A percentile compares a stretch with the other conserved stretches of the same genome.
Evolutionary conservation across 2,888 invertebrate genomes (phyloP).

Genomic region (Dynastes grantii): DNA sequence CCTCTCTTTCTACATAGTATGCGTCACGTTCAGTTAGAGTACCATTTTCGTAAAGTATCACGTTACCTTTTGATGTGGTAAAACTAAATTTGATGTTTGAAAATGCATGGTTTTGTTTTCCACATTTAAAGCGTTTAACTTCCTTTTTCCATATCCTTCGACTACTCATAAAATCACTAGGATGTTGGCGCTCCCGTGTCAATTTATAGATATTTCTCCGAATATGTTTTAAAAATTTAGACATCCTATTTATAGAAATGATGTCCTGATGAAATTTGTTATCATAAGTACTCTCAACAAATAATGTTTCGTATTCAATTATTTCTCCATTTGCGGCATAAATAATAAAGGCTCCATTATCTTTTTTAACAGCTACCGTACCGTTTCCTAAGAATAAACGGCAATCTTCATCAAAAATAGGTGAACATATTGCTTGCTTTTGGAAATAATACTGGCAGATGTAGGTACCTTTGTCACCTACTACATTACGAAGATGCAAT

Average conservation of each 20-base stretch:
- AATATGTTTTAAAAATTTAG: constrained; percentile 33
- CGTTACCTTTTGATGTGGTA: constrained; percentile 46
- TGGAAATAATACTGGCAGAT: constrained; percentile 46
- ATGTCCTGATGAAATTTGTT: constrained; percentile 16
- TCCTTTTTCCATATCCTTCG: constrained; percentile 26
- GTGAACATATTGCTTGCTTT: constrained; percentile 37
- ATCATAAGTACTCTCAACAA: constrained; percentile 1
- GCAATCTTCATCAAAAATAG: constrained; percentile 48
- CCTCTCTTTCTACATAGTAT: constrained; percentile 43
- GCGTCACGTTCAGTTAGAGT: constrained; percentile 20
- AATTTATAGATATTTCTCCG: constrained; percentile 26
- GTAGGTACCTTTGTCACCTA: constrained; percentile 26
- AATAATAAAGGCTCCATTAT: constrained; percentile 42
- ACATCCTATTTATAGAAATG: neutral
- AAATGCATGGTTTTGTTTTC: constrained; percentile 20
- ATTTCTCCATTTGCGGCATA: constrained; percentile 47
- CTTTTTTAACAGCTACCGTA: constrained; percentile 39
- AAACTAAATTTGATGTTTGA: constrained; percentile 45
- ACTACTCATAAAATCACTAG: constrained; percentile 1
- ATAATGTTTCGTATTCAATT: constrained; percentile 48
- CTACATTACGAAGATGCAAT: constrained; percentile 48
- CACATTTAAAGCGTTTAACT: constrained; percentile 37
- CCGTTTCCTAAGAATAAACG: constrained; percentile 49
- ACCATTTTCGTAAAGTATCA: constrained; percentile 40
- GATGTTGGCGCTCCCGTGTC: neutral